A percentile compares a stretch with the other conserved stretches of the same genome.
These are phyloP conservation scores for Python bivittatus DNA, from an alignment of 2,113 vertebrate species.

Conservation along the genomic window DNA sequence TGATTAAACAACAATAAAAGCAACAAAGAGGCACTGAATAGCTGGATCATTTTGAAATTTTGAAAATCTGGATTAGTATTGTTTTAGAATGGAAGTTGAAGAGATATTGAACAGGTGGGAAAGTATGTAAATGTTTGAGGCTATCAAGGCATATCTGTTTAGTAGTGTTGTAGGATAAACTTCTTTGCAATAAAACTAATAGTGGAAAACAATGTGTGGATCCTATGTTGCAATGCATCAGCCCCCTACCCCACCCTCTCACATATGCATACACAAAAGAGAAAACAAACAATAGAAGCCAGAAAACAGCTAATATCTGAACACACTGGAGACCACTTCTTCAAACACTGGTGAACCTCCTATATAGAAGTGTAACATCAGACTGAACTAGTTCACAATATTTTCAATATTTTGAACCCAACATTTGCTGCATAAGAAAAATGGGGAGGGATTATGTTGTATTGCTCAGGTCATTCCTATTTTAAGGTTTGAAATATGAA, in stretches of 20 bases:
- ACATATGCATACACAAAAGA: not conserved
- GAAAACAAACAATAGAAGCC: not conserved
- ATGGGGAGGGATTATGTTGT: not conserved
- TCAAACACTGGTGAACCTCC: not conserved
- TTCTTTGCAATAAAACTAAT: not conserved
- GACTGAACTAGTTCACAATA: not conserved
- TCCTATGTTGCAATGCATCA: not conserved
- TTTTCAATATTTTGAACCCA: not conserved
- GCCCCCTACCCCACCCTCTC: not conserved
- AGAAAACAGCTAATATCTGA: not conserved
- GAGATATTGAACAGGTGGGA: not conserved
- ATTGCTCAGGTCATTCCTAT: not conserved
- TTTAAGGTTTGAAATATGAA: not conserved
- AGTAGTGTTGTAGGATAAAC: not conserved
- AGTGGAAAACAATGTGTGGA: not conserved
- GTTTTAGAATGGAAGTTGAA: not conserved
- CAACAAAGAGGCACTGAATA: not conserved
- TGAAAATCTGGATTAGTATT: not conserved
- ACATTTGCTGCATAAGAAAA: not conserved
- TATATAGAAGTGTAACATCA: not conserved
- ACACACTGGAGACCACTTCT: not conserved
- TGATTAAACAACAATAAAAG: not conserved
- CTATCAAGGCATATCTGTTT: not conserved
- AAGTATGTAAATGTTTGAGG: not conserved
- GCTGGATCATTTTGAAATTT: not conserved